Evolutionary conservation across 2,888 invertebrate genomes (phyloP).

Genomic region (Phrixothrix hirtus): DNA sequence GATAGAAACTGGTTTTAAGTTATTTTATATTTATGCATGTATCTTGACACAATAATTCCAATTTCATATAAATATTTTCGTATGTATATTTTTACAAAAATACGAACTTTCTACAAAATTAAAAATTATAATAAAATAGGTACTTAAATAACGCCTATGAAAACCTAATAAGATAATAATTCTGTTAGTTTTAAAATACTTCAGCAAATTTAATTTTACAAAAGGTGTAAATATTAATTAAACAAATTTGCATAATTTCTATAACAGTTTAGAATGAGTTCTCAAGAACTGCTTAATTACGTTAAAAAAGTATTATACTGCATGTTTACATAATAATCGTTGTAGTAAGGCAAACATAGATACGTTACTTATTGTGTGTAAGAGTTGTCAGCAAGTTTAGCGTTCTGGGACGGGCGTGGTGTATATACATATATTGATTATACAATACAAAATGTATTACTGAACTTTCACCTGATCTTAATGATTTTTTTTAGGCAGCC

Average conservation of each 20-base stretch:
- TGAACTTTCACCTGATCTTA: slow-evolving; percentile 12
- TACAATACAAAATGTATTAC: slow-evolving; percentile 15
- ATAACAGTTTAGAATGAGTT: background rate
- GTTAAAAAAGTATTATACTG: slow-evolving; percentile 1
- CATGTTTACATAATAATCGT: slow-evolving; percentile 12
- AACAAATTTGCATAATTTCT: background rate
- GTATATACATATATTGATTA: slow-evolving; percentile 18
- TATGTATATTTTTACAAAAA: no score
- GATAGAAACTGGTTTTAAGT: no score
- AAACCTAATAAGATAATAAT: no score
- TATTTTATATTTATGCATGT: no score
- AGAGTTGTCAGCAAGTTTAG: slow-evolving; percentile 18
- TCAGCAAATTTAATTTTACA: no score
- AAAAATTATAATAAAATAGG: no score
- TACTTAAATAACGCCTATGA: no score
- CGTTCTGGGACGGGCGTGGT: slow-evolving; percentile 26
- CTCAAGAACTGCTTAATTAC: slow-evolving; percentile 1
- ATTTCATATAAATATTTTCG: no score
- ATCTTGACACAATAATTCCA: no score
- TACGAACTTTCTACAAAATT: background rate
- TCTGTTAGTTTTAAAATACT: no score
- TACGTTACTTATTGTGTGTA: slow-evolving; percentile 22
- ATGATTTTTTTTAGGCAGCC: slow-evolving; percentile 4
- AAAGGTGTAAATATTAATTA: background rate
- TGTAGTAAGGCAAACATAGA: slow-evolving; percentile 9